phyloP scores from a whole-genome alignment of 2,113 vertebrate species.

The Odontophorus gujanensis region DNA sequence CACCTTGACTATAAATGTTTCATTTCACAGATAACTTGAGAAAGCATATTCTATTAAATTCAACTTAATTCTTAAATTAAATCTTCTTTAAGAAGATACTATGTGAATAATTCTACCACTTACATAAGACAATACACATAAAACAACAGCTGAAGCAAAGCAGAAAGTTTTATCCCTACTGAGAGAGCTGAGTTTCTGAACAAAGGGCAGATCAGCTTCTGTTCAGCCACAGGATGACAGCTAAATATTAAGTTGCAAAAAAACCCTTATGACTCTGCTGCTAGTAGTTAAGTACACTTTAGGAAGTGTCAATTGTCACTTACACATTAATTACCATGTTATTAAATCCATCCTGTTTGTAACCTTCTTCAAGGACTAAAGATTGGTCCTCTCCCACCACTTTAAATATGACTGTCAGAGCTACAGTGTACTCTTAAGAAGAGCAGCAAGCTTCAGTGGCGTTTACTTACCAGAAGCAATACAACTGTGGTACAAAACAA shows the following conservation, averaged over 20 bases:
- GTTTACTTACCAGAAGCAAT: not conserved
- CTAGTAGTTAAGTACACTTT: not conserved
- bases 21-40: not conserved
- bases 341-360: slow-evolving; percentile 58
- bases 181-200: not conserved
- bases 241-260: not conserved
- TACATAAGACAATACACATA: not conserved
- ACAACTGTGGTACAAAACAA: not conserved
- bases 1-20: not conserved
- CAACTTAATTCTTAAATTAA: too few species aligned
- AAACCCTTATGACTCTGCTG: not conserved
- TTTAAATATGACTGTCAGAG: not conserved
- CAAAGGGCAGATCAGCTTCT: not conserved
- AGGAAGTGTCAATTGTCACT: not conserved
- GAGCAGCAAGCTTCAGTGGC: not conserved
- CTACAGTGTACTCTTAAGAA: not conserved
- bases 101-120: not conserved
- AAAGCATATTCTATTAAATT: not conserved
- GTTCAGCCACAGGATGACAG: not conserved
- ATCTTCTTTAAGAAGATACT: not conserved
- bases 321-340: not conserved
- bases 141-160: not conserved
- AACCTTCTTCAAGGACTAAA: not conserved
- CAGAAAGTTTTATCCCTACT: not conserved
- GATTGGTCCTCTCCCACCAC: not conserved